Percentiles rank a stretch among this genome's conserved stretches.
phyloP scores from a whole-genome alignment of 1,140 invertebrate genomes.

The Drosophila quadrilineata region DNA sequence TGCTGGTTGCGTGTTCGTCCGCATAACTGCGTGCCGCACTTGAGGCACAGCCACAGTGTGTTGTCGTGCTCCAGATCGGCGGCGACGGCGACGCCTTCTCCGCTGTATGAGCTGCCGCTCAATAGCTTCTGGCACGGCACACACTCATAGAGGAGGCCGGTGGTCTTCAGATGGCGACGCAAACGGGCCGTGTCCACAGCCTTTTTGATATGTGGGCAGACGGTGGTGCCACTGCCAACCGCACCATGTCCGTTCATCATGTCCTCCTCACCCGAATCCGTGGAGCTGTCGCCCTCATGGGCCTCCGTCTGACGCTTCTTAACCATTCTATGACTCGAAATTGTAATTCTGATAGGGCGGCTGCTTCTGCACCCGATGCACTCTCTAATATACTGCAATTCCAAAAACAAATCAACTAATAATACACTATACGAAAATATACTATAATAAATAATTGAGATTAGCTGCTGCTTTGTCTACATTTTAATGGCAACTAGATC shows the following conservation, averaged over 20 bases:
- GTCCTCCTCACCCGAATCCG: slow-evolving; percentile 85
- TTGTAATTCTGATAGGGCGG: too few relatives aligned
- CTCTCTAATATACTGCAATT: too few relatives aligned
- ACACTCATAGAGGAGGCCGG: slow-evolving; percentile 84
- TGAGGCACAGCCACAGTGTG: slow-evolving; percentile 86
- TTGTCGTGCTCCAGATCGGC: slow-evolving; percentile 84
- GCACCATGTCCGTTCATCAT: slow-evolving; percentile 45
- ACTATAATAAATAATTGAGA: too few relatives aligned
- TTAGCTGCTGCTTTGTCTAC: too few relatives aligned
- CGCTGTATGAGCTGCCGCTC: not conserved
- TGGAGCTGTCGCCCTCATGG: slow-evolving; percentile 83
- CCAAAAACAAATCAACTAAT: too few relatives aligned
- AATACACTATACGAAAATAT: not conserved
- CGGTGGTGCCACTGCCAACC: slow-evolving; percentile 71
- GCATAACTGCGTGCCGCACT: slow-evolving; percentile 89
- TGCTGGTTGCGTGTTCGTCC: slow-evolving; percentile 87
- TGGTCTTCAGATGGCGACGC: slow-evolving; percentile 84
- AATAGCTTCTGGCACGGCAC: slow-evolving; percentile 82
- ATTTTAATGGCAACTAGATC: too few relatives aligned
- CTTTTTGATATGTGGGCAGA: slow-evolving; percentile 87
- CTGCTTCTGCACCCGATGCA: too few relatives aligned
- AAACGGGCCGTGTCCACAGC: slow-evolving; percentile 85
- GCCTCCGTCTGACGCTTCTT: slow-evolving; percentile 86
- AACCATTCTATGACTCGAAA: too few relatives aligned
- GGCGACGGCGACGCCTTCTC: not conserved